A percentile compares a stretch with the other conserved stretches of the same genome.
Evolutionary conservation across 2,888 invertebrate species (phyloP).

Genomic region (Caenorhabditis wallacei): DNA sequence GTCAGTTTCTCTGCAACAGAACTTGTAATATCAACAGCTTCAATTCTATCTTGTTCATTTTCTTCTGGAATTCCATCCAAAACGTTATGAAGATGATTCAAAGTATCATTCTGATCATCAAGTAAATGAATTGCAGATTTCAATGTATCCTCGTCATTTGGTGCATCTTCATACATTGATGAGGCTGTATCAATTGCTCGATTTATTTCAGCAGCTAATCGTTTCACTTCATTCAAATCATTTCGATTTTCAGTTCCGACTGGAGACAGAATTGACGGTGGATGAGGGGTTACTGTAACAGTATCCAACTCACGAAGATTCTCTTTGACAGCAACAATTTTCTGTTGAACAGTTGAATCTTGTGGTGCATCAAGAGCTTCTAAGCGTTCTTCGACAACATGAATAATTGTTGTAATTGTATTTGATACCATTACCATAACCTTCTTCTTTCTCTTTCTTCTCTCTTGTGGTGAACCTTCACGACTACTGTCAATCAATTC

Average conservation of each 20-base stretch:
- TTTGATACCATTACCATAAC: conserved; percentile 79
- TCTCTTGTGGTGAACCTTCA: conserved; percentile 67
- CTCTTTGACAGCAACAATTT: conserved; percentile 67
- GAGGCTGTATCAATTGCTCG: conserved; percentile 54
- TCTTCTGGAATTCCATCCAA: conserved; percentile 49
- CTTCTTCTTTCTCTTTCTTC: conserved; percentile 68
- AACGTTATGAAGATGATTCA: conserved; percentile 55
- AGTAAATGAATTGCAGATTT: conserved; percentile 58
- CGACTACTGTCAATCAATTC: conserved; percentile 70
- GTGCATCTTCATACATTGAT: conserved; percentile 51
- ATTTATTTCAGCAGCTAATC: conserved; percentile 57
- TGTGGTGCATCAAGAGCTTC: conserved; percentile 62
- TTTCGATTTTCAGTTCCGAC: conserved; percentile 51
- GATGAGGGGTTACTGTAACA: conserved; percentile 52
- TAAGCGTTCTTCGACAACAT: conserved; percentile 77
- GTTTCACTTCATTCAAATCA: conserved; percentile 53
- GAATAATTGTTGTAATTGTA: conserved; percentile 81
- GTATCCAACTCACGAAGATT: conserved; percentile 66
- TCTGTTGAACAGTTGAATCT: conserved; percentile 66
- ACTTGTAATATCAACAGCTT: conserved; percentile 56
- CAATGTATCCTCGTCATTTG: conserved; percentile 62
- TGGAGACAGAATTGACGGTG: conserved; percentile 55
- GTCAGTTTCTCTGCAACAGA: conserved; percentile 47
- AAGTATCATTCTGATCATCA: conserved; percentile 48
- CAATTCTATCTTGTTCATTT: conserved; percentile 50